Evolutionary conservation across 2,888 invertebrate species (phyloP).

Genomic region (Eilema sororculum): DNA sequence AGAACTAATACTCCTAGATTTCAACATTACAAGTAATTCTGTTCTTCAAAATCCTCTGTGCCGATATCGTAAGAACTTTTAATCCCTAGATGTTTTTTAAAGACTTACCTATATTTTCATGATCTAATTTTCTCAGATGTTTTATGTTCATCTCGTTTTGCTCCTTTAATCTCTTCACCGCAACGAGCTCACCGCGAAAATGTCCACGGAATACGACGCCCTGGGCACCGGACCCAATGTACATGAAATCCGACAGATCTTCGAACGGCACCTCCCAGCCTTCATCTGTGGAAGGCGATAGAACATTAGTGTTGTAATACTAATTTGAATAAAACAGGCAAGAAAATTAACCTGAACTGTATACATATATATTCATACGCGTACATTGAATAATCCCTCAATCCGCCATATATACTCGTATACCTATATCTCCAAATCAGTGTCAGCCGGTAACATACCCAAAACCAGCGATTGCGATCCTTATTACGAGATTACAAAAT

Average conservation of each 20-base stretch:
- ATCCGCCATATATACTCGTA: no score
- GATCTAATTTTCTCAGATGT: slow-evolving; percentile 96
- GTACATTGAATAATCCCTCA: no score
- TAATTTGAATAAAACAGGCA: no score
- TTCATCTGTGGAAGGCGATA: slow-evolving; percentile 79
- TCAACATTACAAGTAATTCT: no score
- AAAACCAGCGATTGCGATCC: no score
- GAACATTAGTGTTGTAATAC: background rate
- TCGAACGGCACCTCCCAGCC: slow-evolving; percentile 99
- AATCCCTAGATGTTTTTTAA: background rate
- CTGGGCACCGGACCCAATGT: slow-evolving; percentile 98
- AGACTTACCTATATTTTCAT: slow-evolving; percentile 93
- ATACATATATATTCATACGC: no score
- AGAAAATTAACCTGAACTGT: no score
- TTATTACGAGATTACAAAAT: no score
- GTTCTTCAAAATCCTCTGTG: background rate
- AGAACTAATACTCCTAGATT: no score
- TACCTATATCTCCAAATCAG: no score
- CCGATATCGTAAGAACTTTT: no score
- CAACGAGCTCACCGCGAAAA: slow-evolving; percentile 94
- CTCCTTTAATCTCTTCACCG: slow-evolving; percentile 98
- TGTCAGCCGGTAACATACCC: no score
- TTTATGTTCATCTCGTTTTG: slow-evolving; percentile 97
- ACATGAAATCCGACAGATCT: slow-evolving; percentile 94
- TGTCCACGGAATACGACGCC: slow-evolving; percentile 97